phyloP scores from a whole-genome alignment of 2,797 vertebrate genomes.

The Geotrypetes seraphini region DNA sequence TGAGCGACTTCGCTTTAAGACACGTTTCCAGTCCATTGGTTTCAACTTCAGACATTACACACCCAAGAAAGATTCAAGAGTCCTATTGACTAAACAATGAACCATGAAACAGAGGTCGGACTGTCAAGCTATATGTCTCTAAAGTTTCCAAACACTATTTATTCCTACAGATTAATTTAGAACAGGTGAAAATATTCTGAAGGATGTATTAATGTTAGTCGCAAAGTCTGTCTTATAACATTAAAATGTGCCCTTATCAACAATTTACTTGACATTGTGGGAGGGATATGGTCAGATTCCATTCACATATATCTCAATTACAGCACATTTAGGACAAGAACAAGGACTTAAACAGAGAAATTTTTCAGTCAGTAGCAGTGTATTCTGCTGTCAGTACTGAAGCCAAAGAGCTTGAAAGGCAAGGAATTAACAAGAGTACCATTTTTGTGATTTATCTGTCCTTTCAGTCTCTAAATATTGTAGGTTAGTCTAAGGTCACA shows the following conservation, averaged over 20 bases:
- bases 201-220: no score
- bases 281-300: not conserved
- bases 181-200: no score
- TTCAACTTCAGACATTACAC: no score
- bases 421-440: not conserved
- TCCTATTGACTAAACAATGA: no score
- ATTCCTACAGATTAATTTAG: no score
- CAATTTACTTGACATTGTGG: not conserved
- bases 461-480: not conserved
- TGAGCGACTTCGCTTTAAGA: no score
- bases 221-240: no score
- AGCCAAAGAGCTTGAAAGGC: slow-evolving; percentile 6
- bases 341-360: not conserved
- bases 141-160: no score
- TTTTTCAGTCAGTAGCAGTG: not conserved
- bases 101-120: no score
- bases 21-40: no score
- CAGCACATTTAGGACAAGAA: not conserved
- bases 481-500: not conserved
- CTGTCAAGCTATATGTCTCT: no score
- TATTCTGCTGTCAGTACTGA: not conserved
- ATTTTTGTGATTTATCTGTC: slow-evolving; percentile 5
- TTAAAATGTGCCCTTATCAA: not conserved
- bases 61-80: no score
- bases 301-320: not conserved